Evolutionary conservation across 1,140 invertebrate genomes (phyloP).

Genomic region (Drosophila obscura): DNA sequence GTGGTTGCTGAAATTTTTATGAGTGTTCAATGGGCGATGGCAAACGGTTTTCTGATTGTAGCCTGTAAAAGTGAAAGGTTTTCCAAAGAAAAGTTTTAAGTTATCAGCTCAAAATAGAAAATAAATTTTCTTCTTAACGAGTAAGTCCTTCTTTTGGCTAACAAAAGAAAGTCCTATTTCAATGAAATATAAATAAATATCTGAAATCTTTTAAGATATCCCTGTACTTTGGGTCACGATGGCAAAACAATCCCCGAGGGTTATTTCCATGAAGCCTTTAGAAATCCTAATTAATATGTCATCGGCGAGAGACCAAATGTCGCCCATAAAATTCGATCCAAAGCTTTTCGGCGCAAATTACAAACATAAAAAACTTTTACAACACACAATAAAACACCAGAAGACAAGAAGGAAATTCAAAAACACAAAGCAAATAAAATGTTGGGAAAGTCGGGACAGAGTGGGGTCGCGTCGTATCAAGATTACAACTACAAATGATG

Average conservation of each 20-base stretch:
- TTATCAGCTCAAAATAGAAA: background rate
- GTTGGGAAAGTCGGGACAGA: too few species aligned
- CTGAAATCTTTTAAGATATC: conserved; percentile 16
- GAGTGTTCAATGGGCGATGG: conserved; percentile 17
- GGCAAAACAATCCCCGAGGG: conserved; percentile 25
- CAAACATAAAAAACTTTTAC: conserved; percentile 33
- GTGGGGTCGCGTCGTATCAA: too few species aligned
- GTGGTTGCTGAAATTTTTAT: too few species aligned
- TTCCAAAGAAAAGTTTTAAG: too few species aligned
- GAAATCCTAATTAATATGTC: conserved; percentile 57
- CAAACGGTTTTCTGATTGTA: too few species aligned
- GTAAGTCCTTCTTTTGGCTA: too few species aligned
- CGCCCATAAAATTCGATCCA: conserved; percentile 55
- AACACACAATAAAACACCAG: too few species aligned
- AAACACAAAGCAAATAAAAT: too few species aligned
- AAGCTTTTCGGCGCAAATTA: conserved; percentile 24
- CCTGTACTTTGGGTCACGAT: conserved; percentile 2
- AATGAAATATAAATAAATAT: conserved; percentile 9
- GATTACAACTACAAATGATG: too few species aligned
- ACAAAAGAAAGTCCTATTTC: conserved; percentile 7
- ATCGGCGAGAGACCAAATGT: conserved; percentile 47
- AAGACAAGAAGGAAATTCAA: too few species aligned
- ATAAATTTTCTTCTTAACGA: conserved; percentile 32
- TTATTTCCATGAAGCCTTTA: conserved; percentile 18
- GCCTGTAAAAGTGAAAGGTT: too few species aligned